Conservation (phyloP, 2,113 vertebrate genomes). For the Tringa solitaria region DNA sequence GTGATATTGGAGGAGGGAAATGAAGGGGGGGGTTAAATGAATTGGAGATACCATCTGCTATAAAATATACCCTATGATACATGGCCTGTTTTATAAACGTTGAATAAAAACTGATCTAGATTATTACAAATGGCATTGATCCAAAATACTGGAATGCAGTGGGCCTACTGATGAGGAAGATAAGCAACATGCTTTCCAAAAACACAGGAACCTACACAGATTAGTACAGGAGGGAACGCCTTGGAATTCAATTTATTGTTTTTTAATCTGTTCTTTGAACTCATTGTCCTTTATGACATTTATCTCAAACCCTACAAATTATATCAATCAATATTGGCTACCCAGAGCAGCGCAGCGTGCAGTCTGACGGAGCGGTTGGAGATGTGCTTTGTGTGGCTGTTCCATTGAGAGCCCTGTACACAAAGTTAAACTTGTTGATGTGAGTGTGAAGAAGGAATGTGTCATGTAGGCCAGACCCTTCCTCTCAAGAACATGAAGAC, state of each 20-base stretch:
- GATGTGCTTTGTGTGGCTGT: neutral
- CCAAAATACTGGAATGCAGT: constrained; percentile 67
- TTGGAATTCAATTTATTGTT: constrained; percentile 70
- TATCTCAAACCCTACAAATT: constrained; percentile 40
- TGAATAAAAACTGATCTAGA: constrained; percentile 65
- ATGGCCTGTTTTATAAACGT: constrained; percentile 56
- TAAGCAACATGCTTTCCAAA: constrained; percentile 74
- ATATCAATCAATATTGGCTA: constrained; percentile 24
- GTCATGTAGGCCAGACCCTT: constrained; percentile 79
- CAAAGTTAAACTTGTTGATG: constrained; percentile 77
- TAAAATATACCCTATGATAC: constrained; percentile 57
- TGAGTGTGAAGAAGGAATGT: constrained; percentile 85
- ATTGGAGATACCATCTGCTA: constrained; percentile 64
- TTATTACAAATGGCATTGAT: constrained; percentile 64
- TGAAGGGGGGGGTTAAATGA: constrained; percentile 12
- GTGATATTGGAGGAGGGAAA: constrained; percentile 32
- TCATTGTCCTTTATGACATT: constrained; percentile 77
- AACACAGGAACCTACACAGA: constrained; percentile 75
- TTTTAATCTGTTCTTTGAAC: constrained; percentile 74
- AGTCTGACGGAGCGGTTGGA: neutral
- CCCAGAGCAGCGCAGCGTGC: neutral
- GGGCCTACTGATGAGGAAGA: constrained; percentile 69
- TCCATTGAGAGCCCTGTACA: constrained; percentile 4
- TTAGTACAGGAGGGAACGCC: constrained; percentile 73
- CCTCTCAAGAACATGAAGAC: constrained; percentile 76